phyloP scores from a whole-genome alignment of 2,113 vertebrate genomes.

The Rhinogobius similis region DNA sequence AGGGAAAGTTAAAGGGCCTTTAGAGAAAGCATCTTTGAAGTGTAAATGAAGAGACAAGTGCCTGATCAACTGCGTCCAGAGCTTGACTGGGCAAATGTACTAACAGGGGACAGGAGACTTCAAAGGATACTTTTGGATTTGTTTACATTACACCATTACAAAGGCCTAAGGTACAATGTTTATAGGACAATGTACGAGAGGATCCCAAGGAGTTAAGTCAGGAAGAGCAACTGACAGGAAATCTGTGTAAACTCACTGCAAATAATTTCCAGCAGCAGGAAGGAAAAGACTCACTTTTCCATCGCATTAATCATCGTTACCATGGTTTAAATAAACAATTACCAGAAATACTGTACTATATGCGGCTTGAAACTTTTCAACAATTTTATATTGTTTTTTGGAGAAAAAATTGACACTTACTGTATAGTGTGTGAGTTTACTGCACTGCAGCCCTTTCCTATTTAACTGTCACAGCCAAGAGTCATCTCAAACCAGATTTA shows the following conservation, averaged over 20 bases:
- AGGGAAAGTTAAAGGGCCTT: constrained; percentile 4
- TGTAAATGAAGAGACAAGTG: constrained; percentile 13
- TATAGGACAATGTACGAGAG: neutral
- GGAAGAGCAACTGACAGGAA: neutral
- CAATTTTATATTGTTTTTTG: neutral
- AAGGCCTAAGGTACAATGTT: neutral
- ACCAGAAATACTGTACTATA: neutral
- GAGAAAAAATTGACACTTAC: constrained; percentile 1
- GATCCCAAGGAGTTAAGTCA: neutral
- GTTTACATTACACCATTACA: neutral
- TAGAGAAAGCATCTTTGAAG: constrained; percentile 8
- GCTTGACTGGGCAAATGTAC: neutral
- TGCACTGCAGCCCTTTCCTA: constrained; percentile 32
- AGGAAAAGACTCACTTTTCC: neutral
- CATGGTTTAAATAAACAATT: neutral
- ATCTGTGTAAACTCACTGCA: neutral
- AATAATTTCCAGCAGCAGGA: neutral
- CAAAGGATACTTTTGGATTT: constrained; percentile 5
- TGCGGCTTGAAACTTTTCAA: neutral
- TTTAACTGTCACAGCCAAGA: constrained; percentile 27
- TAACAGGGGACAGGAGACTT: neutral
- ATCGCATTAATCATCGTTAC: neutral
- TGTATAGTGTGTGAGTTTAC: neutral
- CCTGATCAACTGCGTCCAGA: neutral
- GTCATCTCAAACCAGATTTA: constrained; percentile 18